Evolutionary conservation across 37 sponge, comb jelly and placozoan genomes (phyloP).

Genomic region (Ephydatia muelleri): DNA sequence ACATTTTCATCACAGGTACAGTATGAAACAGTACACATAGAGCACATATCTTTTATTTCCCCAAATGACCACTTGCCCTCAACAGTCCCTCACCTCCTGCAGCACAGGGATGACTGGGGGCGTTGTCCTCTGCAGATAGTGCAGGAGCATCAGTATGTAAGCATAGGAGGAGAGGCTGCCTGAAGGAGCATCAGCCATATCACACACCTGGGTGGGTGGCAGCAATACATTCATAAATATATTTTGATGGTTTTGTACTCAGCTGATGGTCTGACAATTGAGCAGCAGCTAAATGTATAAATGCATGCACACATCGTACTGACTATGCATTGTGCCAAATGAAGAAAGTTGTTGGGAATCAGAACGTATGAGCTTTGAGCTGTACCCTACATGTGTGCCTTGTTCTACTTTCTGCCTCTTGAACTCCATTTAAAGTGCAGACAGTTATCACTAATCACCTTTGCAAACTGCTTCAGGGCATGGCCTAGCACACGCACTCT

Average conservation of each 20-base stretch:
- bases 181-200: slow-evolving; percentile 82
- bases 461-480: slow-evolving; percentile 78
- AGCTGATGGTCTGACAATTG: too few relatives aligned
- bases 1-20: too few relatives aligned
- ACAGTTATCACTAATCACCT: slow-evolving; percentile 38
- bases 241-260: too few relatives aligned
- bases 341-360: too few relatives aligned
- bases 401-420: too few relatives aligned
- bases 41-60: not conserved
- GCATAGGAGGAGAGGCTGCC: slow-evolving; percentile 95
- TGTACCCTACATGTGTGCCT: not conserved
- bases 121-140: slow-evolving; percentile 80
- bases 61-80: not conserved
- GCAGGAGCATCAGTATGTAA: slow-evolving; percentile 89
- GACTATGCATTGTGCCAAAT: too few relatives aligned
- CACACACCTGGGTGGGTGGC: slow-evolving; percentile 60
- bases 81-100: slow-evolving; percentile 78
- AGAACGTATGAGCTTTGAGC: too few relatives aligned
- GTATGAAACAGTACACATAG: too few relatives aligned
- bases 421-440: too few relatives aligned
- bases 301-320: too few relatives aligned
- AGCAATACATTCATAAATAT: not conserved
- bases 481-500: slow-evolving; percentile 69
- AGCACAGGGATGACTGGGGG: slow-evolving; percentile 84
- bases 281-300: too few relatives aligned